phyloP scores from a whole-genome alignment of 2,113 vertebrate species.

The Corvus hawaiiensis region DNA sequence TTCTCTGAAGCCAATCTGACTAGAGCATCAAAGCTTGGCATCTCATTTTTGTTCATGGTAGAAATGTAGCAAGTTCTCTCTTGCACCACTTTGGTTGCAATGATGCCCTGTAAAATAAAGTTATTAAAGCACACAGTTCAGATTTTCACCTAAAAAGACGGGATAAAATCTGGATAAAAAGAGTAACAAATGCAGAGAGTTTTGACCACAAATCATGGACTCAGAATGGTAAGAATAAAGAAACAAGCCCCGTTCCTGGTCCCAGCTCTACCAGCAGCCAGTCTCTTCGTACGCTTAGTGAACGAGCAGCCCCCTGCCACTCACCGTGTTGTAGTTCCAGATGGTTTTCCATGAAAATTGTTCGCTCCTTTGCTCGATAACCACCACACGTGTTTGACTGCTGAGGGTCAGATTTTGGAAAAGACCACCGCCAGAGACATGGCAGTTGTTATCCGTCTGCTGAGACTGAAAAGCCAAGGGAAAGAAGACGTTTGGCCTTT shows the following conservation, averaged over 20 bases:
- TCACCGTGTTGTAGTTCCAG: constrained; percentile 44
- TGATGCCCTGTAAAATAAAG: constrained; percentile 49
- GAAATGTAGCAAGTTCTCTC: constrained; percentile 55
- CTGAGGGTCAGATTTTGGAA: background rate
- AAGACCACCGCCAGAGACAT: background rate
- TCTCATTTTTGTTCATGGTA: background rate
- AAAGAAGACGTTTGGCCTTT: too few relatives aligned
- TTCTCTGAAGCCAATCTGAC: background rate
- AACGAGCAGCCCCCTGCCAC: background rate
- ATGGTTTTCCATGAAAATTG: constrained; percentile 28
- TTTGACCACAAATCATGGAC: fast-evolving
- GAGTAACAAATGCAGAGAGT: too few relatives aligned
- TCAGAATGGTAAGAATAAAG: fast-evolving
- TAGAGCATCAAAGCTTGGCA: background rate
- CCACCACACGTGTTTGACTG: background rate
- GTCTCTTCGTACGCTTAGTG: fast-evolving
- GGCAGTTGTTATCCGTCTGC: background rate
- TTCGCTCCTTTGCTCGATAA: background rate
- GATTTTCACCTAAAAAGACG: background rate
- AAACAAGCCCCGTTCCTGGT: fast-evolving
- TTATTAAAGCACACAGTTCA: background rate
- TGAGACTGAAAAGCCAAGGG: too few relatives aligned
- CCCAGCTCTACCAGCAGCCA: background rate
- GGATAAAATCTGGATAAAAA: background rate
- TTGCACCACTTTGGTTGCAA: constrained; percentile 27